A percentile compares a stretch with the other conserved stretches of the same genome.
These are phyloP conservation scores for Chiroxiphia lanceolata DNA, from an alignment of 2,797 vertebrate species.

Conservation along the genomic window DNA sequence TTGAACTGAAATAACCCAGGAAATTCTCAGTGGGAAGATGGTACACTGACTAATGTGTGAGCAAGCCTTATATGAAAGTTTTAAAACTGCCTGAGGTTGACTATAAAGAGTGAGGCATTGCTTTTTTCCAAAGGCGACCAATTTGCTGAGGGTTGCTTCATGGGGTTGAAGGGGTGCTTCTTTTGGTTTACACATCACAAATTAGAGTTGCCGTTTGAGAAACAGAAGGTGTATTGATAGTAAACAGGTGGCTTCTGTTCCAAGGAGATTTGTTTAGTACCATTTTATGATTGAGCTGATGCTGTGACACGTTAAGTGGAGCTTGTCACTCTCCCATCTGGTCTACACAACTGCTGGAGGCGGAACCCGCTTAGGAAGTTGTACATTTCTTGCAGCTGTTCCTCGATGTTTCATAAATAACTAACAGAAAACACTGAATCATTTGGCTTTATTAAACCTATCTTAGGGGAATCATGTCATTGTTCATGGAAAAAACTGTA, in stretches of 20 bases:
- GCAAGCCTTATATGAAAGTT: constrained; percentile 47
- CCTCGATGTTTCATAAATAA: constrained; percentile 66
- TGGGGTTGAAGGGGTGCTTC: neutral
- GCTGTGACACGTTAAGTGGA: constrained; percentile 73
- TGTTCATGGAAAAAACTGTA: constrained; percentile 62
- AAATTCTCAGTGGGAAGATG: constrained; percentile 45
- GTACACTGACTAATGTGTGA: constrained; percentile 45
- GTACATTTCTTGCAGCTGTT: constrained; percentile 61
- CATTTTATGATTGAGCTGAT: constrained; percentile 67
- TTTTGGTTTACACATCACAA: constrained; percentile 53
- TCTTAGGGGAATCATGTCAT: constrained; percentile 58
- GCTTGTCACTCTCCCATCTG: constrained; percentile 75
- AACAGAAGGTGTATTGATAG: constrained; percentile 67
- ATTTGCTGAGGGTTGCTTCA: constrained; percentile 26
- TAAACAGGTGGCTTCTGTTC: constrained; percentile 75
- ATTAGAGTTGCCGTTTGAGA: constrained; percentile 53
- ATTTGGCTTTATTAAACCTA: constrained; percentile 67
- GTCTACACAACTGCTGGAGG: constrained; percentile 74
- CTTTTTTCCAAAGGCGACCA: neutral
- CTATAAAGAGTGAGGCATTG: constrained; percentile 36
- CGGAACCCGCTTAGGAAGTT: constrained; percentile 57
- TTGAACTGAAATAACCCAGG: constrained; percentile 1
- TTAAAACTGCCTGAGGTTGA: constrained; percentile 49
- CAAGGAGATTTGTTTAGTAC: constrained; percentile 63
- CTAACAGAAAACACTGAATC: constrained; percentile 50